Conservation (phyloP, 2,113 vertebrate genomes). For the Rhinopithecus roxellana region DNA sequence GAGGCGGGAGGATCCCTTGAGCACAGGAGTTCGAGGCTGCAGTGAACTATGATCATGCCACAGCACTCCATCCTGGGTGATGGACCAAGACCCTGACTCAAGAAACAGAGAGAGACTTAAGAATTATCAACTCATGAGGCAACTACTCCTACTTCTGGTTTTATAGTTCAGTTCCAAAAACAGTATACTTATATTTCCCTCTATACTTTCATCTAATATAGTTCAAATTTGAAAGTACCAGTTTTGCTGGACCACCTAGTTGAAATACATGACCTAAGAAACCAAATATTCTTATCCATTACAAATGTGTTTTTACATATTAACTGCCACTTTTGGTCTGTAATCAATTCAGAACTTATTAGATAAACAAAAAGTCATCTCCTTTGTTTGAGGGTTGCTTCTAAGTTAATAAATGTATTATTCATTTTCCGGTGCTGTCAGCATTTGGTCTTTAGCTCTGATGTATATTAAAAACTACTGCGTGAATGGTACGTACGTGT, state of each 20-base stretch:
- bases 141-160: neutral
- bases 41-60: neutral
- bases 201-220: neutral
- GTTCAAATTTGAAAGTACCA: neutral
- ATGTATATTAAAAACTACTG: neutral
- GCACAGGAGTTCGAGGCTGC: neutral
- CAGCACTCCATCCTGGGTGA: neutral
- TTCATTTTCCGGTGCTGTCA: neutral
- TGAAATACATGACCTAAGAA: constrained; percentile 13
- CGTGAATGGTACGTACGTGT: neutral
- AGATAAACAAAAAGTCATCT: neutral
- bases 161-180: neutral
- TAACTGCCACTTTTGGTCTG: neutral
- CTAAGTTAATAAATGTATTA: neutral
- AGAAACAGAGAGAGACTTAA: neutral
- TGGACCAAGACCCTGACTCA: neutral
- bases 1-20: neutral
- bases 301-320: neutral
- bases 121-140: neutral
- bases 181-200: neutral
- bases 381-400: neutral
- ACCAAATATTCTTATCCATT: constrained; percentile 24
- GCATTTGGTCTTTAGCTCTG: constrained; percentile 31
- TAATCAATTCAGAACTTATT: constrained; percentile 31
- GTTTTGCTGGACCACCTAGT: neutral